Evolutionary conservation across 2,888 invertebrate genomes (phyloP).

Genomic region (Lasioglossum vierecki): DNA sequence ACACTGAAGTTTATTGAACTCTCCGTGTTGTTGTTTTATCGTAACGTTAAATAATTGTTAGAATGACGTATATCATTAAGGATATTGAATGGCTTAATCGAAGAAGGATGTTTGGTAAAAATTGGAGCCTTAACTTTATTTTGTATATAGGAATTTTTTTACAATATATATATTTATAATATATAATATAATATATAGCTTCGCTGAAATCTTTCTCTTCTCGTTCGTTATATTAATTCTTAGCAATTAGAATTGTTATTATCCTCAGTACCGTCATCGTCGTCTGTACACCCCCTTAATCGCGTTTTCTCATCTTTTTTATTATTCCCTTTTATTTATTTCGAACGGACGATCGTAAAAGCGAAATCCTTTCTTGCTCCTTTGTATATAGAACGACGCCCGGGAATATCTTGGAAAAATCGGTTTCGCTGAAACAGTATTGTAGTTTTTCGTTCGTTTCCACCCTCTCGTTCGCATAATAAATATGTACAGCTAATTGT

Average conservation of each 20-base stretch:
- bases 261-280: conserved; percentile 67
- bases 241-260: conserved; percentile 74
- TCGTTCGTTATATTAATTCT: conserved; percentile 71
- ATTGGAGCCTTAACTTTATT: conserved; percentile 81
- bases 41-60: not conserved
- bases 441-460: conserved; percentile 14
- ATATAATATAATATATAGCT: conserved; percentile 73
- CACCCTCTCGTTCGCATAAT: conserved; percentile 47
- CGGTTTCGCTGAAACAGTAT: conserved; percentile 49
- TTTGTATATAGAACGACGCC: conserved; percentile 61
- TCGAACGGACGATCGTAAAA: conserved; percentile 61
- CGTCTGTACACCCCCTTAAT: conserved; percentile 36
- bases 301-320: conserved; percentile 19
- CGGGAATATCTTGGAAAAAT: conserved; percentile 38
- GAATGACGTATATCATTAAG: not conserved
- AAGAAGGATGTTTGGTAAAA: conserved; percentile 77
- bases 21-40: not conserved
- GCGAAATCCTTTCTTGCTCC: conserved; percentile 53
- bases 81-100: conserved; percentile 35
- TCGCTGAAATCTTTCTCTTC: conserved; percentile 74
- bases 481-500: conserved; percentile 71
- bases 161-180: conserved; percentile 67
- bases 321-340: conserved; percentile 59
- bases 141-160: conserved; percentile 82
- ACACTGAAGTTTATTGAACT: not conserved